A percentile compares a stretch with the other conserved stretches of the same genome.
Evolutionary conservation across 2,113 vertebrate genomes (phyloP).

Genomic region (Deroptyus accipitrinus): DNA sequence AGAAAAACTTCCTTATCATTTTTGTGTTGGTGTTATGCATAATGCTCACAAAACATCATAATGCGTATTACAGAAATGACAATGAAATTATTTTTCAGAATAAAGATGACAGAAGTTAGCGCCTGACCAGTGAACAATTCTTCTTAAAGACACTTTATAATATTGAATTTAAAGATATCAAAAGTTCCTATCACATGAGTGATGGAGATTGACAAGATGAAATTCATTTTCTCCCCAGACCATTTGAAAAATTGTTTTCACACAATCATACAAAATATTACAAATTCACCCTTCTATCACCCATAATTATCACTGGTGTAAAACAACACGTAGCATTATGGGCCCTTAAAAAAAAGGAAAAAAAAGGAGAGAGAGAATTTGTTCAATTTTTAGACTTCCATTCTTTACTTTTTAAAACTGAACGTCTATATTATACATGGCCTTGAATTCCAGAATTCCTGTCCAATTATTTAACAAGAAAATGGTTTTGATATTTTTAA

Average conservation of each 20-base stretch:
- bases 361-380: neutral
- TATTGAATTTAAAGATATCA: neutral
- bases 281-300: neutral
- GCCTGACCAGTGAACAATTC: neutral
- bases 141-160: neutral
- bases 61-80: neutral
- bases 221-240: neutral
- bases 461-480: neutral
- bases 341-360: neutral
- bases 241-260: neutral
- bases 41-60: neutral
- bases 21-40: neutral
- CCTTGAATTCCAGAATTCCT: neutral
- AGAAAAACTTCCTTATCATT: neutral
- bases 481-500: neutral
- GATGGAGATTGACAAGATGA: neutral
- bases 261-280: neutral
- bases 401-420: neutral
- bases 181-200: neutral
- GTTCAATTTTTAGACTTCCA: neutral
- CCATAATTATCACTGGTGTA: neutral
- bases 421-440: neutral
- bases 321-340: accelerated
- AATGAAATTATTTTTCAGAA: neutral
- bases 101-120: neutral